Conservation (phyloP, 1,140 invertebrate genomes). For the Monochamus saltuarius region DNA sequence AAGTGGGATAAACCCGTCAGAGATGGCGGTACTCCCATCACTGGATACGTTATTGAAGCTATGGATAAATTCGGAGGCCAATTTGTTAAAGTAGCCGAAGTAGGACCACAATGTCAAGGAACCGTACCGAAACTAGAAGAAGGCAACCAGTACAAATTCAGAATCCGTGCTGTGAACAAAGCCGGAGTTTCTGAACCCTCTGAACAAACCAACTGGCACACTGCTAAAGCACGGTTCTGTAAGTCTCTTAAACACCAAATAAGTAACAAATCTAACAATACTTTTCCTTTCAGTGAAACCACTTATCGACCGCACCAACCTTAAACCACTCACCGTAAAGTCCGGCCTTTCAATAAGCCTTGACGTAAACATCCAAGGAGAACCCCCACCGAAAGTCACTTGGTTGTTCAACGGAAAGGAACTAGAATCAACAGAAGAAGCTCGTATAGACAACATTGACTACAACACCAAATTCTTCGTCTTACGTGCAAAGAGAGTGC, state of each 20-base stretch:
- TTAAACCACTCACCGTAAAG: slow-evolving; percentile 83
- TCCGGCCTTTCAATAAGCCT: slow-evolving; percentile 87
- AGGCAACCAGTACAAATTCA: slow-evolving; percentile 94
- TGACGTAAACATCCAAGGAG: slow-evolving; percentile 90
- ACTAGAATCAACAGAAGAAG: slow-evolving; percentile 64
- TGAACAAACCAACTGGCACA: slow-evolving; percentile 90
- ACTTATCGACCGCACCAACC: slow-evolving; percentile 86
- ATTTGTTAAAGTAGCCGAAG: slow-evolving; percentile 73
- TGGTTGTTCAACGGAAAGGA: slow-evolving; percentile 87
- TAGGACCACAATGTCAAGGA: slow-evolving; percentile 77
- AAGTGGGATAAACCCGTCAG: slow-evolving; percentile 95
- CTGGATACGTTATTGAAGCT: slow-evolving; percentile 90
- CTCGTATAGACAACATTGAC: slow-evolving; percentile 82
- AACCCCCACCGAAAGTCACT: slow-evolving; percentile 88
- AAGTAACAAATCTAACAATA: slow-evolving; percentile 19
- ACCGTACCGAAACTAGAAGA: slow-evolving; percentile 87
- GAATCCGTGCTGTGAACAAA: slow-evolving; percentile 93
- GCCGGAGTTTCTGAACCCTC: slow-evolving; percentile 94
- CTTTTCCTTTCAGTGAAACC: slow-evolving; percentile 74
- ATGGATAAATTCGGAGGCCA: slow-evolving; percentile 70
- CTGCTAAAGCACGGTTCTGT: slow-evolving; percentile 91
- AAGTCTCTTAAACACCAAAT: slow-evolving; percentile 56
- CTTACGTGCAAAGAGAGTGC: slow-evolving; percentile 73
- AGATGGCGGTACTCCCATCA: slow-evolving; percentile 96
- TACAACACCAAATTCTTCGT: slow-evolving; percentile 91